A percentile compares a stretch with the other conserved stretches of the same genome.
Evolutionary conservation across 2,888 invertebrate species (phyloP).

Genomic region (Iselma pallidipennis): DNA sequence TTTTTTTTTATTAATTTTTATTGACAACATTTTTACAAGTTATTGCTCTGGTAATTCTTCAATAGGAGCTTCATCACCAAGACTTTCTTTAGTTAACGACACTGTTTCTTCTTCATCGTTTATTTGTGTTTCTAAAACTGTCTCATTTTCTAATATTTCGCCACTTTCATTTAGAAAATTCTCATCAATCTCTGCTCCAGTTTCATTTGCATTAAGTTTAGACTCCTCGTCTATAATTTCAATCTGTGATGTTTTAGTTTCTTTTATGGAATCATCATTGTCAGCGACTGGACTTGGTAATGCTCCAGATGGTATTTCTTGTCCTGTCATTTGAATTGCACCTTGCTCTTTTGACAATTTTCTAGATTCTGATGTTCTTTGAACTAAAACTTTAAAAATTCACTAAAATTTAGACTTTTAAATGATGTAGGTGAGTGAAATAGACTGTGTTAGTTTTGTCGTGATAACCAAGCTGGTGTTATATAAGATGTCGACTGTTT

Average conservation of each 20-base stretch:
- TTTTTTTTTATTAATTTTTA: no score
- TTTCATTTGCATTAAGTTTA: neutral
- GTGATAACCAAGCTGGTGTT: no score
- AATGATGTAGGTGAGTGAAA: no score
- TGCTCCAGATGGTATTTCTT: conserved; percentile 20
- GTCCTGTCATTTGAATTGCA: conserved; percentile 13
- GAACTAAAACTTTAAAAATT: no score
- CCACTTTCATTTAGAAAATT: conserved; percentile 3
- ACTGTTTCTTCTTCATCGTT: conserved; percentile 4
- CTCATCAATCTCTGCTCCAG: conserved; percentile 2
- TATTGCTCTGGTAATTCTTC: no score
- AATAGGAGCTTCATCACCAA: conserved; percentile 3
- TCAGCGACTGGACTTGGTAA: conserved; percentile 11
- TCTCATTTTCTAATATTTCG: conserved; percentile 7
- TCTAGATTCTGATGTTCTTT: conserved; percentile 5
- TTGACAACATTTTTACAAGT: no score
- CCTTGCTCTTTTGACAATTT: conserved; percentile 11
- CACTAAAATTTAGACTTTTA: no score
- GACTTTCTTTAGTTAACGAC: conserved; percentile 24
- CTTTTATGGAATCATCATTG: neutral
- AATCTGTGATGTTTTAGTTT: neutral
- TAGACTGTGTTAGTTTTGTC: no score
- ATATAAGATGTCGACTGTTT: no score
- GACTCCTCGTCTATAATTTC: neutral
- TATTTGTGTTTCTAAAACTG: no score